Base-by-base conservation (phyloP, 2,888 invertebrate species). In the Bibio marci region DNA sequence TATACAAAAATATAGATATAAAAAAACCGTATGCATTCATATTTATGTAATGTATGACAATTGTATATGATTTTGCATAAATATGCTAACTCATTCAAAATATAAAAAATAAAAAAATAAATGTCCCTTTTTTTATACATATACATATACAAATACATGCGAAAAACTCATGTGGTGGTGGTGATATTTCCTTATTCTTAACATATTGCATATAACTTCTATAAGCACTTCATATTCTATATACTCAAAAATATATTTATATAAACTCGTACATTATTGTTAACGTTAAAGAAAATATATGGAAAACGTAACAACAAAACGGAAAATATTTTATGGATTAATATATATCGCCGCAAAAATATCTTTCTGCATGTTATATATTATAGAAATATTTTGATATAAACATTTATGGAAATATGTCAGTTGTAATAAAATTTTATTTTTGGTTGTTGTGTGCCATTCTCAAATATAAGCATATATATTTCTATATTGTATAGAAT, bases 21-120 rank as follows among this genome's bases (percentile, higher is more conserved):
- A n/a, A n/a, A n/a, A n/a, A n/a, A n/a, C n/a, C n/a, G n/a, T n/a
- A n/a, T n/a, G n/a, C n/a, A n/a, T n/a, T n/a, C n/a, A n/a, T n/a
- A n/a, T n/a, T n/a, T n/a, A n/a, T n/a, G n/a, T n/a, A n/a, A n/a
- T n/a, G n/a, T n/a, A n/a, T n/a, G n/a, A n/a, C n/a, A n/a, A n/a
- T n/a, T n/a, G n/a, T n/a, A n/a, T n/a, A 31, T 27, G 37, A 37
- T 37, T 31, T 37, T 37, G 30, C 37, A 37, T 37, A 37, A 37
- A 37, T 37, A 37, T 37, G 37, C 25, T 30, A 30, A 37, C 31
- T 37, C 37, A 37, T 37, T 19, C 25, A 30, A 30, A 37, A 37
- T n/a, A 37, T 19, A 37, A 22, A 37, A 37, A 37, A n/a, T n/a
- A n/a, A 8, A 22, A 22, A 22, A 6, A 37, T 37, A 30, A 19